phyloP scores from a whole-genome alignment of 2,888 invertebrate species.

The Drosophila basisetae region DNA sequence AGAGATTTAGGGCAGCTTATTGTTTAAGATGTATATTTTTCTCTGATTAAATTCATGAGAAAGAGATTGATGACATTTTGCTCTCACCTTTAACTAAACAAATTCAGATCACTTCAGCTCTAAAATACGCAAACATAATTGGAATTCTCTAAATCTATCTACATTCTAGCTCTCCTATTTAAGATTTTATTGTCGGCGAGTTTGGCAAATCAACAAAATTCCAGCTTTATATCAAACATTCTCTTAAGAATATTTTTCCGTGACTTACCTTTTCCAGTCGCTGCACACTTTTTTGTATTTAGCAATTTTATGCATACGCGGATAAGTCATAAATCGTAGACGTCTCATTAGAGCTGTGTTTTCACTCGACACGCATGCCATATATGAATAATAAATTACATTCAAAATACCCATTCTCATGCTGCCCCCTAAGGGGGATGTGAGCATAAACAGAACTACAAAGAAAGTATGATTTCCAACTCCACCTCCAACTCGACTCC shows the following conservation, averaged over 20 bases:
- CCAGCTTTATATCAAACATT: not conserved
- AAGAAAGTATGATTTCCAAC: conserved; percentile 40
- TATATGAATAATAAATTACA: conserved; percentile 34
- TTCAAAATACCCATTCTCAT: conserved; percentile 20
- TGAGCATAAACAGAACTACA: conserved; percentile 40
- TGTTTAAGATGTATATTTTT: not conserved
- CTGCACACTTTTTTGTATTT: not conserved
- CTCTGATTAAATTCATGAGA: not conserved
- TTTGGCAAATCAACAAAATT: not conserved
- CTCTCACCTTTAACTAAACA: not conserved
- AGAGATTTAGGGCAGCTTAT: not conserved
- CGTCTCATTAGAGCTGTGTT: conserved; percentile 25
- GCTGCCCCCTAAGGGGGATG: conserved; percentile 1
- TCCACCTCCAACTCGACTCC: not conserved
- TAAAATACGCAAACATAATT: not conserved
- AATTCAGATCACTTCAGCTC: not conserved
- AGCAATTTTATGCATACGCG: not conserved
- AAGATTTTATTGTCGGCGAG: not conserved
- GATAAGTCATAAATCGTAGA: conserved; percentile 20
- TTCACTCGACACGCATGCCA: conserved; percentile 22
- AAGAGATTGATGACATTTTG: not conserved
- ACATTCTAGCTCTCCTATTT: not conserved
- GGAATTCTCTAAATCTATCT: not conserved
- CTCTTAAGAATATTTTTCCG: not conserved
- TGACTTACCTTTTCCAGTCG: not conserved